phyloP scores from a whole-genome alignment of 2,888 invertebrate genomes.

The Melanostoma scalare region DNA sequence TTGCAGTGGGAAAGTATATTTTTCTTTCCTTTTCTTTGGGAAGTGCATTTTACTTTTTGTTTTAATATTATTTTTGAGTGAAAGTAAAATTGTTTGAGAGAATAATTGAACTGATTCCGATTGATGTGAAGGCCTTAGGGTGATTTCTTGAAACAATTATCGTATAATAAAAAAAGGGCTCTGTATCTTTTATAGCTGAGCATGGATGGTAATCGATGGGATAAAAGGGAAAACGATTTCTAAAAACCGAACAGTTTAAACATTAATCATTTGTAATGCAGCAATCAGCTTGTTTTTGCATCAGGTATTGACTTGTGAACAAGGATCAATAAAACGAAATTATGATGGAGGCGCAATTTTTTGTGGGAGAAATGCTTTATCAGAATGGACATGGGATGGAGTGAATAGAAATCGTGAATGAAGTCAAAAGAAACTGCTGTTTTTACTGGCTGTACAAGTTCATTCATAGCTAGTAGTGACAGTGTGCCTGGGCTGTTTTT shows the following conservation, averaged over 20 bases:
- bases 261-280: constrained; percentile 24
- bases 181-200: neutral
- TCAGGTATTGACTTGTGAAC: too few relatives aligned
- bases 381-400: too few relatives aligned
- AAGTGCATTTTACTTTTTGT: constrained; percentile 26
- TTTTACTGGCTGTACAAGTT: too few relatives aligned
- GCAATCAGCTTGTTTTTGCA: neutral
- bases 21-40: constrained; percentile 19
- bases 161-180: constrained; percentile 45
- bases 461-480: too few relatives aligned
- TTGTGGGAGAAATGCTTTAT: too few relatives aligned
- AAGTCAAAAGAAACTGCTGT: too few relatives aligned
- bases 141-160: constrained; percentile 42
- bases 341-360: too few relatives aligned
- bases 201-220: constrained; percentile 24
- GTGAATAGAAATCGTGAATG: too few relatives aligned
- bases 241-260: constrained; percentile 32
- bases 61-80: constrained; percentile 39
- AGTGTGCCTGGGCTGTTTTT: too few relatives aligned
- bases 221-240: constrained; percentile 53
- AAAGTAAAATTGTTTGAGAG: constrained; percentile 63
- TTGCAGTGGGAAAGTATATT: constrained; percentile 47
- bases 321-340: too few relatives aligned
- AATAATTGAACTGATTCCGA: constrained; percentile 68
- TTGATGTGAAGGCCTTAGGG: constrained; percentile 46